phyloP scores from a whole-genome alignment of 2,113 vertebrate genomes.

The Leptocoma aspasia region DNA sequence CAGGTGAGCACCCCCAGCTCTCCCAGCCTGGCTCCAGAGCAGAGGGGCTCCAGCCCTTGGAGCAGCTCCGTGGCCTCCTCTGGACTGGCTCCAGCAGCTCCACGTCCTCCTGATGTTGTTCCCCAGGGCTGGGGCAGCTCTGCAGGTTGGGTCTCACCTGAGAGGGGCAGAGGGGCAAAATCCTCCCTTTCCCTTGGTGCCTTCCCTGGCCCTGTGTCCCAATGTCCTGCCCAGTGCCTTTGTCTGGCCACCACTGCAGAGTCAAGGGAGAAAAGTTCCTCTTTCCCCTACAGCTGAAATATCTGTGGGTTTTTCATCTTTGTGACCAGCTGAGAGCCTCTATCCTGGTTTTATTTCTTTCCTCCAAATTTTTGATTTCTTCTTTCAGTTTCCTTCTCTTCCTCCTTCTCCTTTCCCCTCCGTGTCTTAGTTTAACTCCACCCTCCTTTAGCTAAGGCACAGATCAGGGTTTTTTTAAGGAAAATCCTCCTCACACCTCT shows the following conservation, averaged over 20 bases:
- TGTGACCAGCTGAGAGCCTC: background rate
- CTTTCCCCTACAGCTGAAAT: background rate
- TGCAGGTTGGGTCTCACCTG: background rate
- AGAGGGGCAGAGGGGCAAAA: background rate
- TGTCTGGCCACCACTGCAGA: background rate
- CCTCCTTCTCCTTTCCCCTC: background rate
- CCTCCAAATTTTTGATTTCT: background rate
- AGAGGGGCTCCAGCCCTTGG: background rate
- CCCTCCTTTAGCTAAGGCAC: background rate
- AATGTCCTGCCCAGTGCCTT: fast-evolving
- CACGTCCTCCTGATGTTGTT: background rate
- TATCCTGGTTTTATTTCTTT: background rate
- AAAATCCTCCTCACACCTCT: background rate
- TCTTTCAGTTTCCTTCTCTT: background rate
- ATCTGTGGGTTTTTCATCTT: background rate
- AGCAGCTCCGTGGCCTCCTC: background rate
- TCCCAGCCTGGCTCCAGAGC: background rate
- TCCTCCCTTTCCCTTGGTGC: background rate
- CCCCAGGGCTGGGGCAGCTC: background rate
- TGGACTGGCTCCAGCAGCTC: background rate
- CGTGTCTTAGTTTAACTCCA: background rate
- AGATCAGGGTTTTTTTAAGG: background rate
- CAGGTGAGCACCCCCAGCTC: background rate
- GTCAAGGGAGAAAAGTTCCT: background rate
- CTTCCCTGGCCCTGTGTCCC: background rate